Conservation (phyloP, 2,888 invertebrate species). For the Leptinotarsa peninsularis region DNA sequence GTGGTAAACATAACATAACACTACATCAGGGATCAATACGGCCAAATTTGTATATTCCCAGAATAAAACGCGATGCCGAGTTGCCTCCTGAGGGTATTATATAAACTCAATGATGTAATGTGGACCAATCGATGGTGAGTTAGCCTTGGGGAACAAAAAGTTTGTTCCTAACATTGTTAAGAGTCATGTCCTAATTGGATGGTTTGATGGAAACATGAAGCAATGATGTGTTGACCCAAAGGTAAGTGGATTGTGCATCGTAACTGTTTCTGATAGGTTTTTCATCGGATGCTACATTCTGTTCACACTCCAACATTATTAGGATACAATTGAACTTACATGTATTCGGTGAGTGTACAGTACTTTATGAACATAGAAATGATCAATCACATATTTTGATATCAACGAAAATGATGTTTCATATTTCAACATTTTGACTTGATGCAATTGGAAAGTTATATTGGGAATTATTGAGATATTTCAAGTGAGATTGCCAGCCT, state of each 20-base stretch:
- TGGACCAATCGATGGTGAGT: constrained; percentile 4
- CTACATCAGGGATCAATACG: background rate
- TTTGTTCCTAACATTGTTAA: constrained; percentile 19
- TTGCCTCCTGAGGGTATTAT: constrained; percentile 16
- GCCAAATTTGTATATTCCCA: constrained; percentile 6
- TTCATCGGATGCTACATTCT: background rate
- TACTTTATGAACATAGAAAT: background rate
- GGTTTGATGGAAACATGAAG: constrained; percentile 4
- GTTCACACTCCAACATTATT: background rate
- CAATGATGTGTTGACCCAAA: background rate
- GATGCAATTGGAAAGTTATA: too few species aligned
- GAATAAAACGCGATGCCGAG: constrained; percentile 12
- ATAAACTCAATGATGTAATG: constrained; percentile 16
- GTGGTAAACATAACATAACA: constrained; percentile 4
- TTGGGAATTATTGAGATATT: too few species aligned
- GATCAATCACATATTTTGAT: too few species aligned
- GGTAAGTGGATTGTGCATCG: background rate
- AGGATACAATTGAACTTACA: too few species aligned
- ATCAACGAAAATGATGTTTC: too few species aligned
- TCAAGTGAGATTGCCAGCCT: too few species aligned
- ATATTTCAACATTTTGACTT: too few species aligned
- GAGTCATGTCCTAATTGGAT: constrained; percentile 10
- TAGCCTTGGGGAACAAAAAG: constrained; percentile 4
- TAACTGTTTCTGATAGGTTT: background rate
- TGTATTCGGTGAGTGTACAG: too few species aligned